Conservation (phyloP, 2,113 vertebrate genomes). For the Planiliza haematocheilus region DNA sequence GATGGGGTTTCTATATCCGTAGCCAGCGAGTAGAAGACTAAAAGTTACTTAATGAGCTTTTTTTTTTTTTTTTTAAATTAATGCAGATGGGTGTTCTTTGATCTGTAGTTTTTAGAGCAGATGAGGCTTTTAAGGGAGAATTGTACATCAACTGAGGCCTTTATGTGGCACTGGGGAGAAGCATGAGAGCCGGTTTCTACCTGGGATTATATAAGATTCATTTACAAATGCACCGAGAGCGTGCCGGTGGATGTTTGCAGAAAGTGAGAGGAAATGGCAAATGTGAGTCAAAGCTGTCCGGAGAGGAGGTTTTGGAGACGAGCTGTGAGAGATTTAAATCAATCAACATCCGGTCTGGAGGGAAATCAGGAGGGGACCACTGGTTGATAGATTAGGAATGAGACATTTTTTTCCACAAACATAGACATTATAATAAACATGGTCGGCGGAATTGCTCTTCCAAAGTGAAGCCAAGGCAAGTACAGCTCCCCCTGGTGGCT, state of each 20-base stretch:
- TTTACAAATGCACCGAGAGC: background rate
- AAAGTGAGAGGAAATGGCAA: background rate
- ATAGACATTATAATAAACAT: no score
- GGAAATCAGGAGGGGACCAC: conserved; percentile 29
- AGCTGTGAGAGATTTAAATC: conserved; percentile 39
- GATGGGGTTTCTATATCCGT: background rate
- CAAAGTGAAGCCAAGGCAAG: no score
- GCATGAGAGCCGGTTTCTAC: background rate
- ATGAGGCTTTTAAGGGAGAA: conserved; percentile 38
- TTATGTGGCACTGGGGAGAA: conserved; percentile 4
- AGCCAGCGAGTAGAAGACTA: background rate
- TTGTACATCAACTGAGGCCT: conserved; percentile 27
- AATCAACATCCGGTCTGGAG: conserved; percentile 14
- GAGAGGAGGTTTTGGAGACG: background rate
- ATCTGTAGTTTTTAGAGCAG: conserved; percentile 13
- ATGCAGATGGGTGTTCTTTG: background rate
- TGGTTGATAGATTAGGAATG: conserved; percentile 37
- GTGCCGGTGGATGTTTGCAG: background rate
- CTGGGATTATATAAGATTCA: background rate
- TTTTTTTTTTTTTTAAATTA: background rate
- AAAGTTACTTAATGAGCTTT: conserved; percentile 1
- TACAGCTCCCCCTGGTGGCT: no score
- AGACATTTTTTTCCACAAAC: background rate
- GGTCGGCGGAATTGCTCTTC: no score
- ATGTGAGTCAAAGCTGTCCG: background rate